Conservation (phyloP, 2,113 vertebrate genomes). For the Calyptomena viridis region DNA sequence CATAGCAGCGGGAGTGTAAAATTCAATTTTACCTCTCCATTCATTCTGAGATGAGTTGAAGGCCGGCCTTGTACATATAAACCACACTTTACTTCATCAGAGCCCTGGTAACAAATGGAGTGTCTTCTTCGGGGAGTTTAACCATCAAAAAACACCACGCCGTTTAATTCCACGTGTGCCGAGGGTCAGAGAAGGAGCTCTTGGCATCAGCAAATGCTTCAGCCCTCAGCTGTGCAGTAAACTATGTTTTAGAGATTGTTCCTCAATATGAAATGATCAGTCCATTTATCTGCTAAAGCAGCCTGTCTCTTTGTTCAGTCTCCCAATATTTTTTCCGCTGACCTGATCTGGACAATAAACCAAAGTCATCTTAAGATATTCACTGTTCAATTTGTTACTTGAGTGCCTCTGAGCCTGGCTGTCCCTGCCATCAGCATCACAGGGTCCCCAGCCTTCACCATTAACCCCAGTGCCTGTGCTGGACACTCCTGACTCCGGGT, state of each 20-base stretch:
- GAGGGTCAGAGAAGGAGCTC: conserved; percentile 91
- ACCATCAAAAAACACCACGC: conserved; percentile 90
- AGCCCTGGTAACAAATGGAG: conserved; percentile 93
- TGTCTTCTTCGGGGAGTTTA: conserved; percentile 91
- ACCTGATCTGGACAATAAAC: conserved; percentile 95
- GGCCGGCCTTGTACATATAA: conserved; percentile 92
- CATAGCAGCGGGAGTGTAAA: conserved; percentile 92
- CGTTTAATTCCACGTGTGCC: conserved; percentile 87
- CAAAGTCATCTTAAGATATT: conserved; percentile 79
- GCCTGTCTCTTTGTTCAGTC: conserved; percentile 89
- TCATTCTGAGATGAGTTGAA: conserved; percentile 93
- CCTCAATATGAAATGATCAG: conserved; percentile 97
- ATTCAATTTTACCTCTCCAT: conserved; percentile 97
- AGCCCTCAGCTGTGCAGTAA: conserved; percentile 89
- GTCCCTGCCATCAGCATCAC: conserved; percentile 1
- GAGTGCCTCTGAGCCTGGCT: background rate
- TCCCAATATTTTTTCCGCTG: conserved; percentile 92
- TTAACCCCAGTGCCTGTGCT: background rate
- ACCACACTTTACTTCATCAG: conserved; percentile 94
- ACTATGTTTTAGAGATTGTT: conserved; percentile 98
- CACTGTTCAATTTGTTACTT: conserved; percentile 90
- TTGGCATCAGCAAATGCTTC: conserved; percentile 83
- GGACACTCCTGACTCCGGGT: accelerated
- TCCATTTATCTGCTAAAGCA: conserved; percentile 96
- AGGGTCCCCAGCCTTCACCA: background rate